phyloP scores from a whole-genome alignment of 2,888 invertebrate genomes.

The Scrobipalpa atriplicella region DNA sequence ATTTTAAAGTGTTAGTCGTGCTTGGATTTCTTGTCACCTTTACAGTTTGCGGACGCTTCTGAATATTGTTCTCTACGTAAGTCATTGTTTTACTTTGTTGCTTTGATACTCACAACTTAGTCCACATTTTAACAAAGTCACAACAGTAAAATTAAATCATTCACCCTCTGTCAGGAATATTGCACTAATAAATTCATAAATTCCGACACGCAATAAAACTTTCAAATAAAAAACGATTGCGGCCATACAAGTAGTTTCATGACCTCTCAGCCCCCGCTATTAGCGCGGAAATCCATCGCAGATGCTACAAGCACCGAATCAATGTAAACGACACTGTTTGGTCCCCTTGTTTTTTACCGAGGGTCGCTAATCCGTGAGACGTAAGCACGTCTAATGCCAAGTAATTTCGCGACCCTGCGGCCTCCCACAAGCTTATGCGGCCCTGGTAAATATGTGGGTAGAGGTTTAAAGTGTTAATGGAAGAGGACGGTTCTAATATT shows the following conservation, averaged over 20 bases:
- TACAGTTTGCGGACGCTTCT: too few relatives aligned
- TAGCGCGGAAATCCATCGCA: conserved; percentile 33
- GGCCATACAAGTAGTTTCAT: conserved; percentile 31
- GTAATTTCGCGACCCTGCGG: conserved; percentile 75
- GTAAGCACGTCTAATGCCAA: conserved; percentile 72
- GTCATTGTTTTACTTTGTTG: too few relatives aligned
- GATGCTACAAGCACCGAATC: conserved; percentile 38
- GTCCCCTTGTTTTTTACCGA: conserved; percentile 78
- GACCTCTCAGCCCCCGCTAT: conserved; percentile 32
- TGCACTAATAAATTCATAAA: not conserved
- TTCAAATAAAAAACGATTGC: not conserved
- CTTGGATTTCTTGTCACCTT: too few relatives aligned
- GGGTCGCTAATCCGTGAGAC: conserved; percentile 69
- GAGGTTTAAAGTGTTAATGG: conserved; percentile 23
- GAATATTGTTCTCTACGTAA: too few relatives aligned
- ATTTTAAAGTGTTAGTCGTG: not conserved
- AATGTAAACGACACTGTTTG: conserved; percentile 53
- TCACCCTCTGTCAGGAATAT: not conserved
- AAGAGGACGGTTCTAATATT: conserved; percentile 9
- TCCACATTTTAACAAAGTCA: too few relatives aligned
- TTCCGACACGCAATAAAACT: conserved; percentile 1
- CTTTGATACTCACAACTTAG: too few relatives aligned
- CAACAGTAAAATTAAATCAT: too few relatives aligned
- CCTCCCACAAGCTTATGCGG: conserved; percentile 61
- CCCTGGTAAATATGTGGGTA: conserved; percentile 35